Percentiles rank a stretch among this genome's conserved stretches.
These are phyloP conservation scores for Ophthalmolycus amberensis DNA, from an alignment of 2,113 vertebrate genomes.

Conservation along the genomic window DNA sequence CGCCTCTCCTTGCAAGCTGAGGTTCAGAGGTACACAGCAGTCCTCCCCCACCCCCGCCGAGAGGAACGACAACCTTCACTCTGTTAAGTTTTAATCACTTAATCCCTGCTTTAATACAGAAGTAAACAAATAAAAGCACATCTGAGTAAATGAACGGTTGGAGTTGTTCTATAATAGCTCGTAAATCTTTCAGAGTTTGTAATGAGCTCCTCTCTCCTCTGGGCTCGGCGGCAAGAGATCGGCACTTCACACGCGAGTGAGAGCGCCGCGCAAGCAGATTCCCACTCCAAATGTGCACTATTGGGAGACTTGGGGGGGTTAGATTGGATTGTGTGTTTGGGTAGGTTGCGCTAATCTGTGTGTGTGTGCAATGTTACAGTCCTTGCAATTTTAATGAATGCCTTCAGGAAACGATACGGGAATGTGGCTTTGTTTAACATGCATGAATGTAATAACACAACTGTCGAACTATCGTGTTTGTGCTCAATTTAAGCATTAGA, in stretches of 20 bases:
- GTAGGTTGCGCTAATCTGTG: constrained; percentile 67
- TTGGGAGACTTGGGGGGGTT: constrained; percentile 28
- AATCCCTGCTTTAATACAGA: constrained; percentile 72
- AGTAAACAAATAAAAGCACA: constrained; percentile 77
- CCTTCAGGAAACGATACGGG: not conserved
- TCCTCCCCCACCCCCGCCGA: constrained; percentile 32
- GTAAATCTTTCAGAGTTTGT: constrained; percentile 78
- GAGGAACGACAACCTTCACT: constrained; percentile 67
- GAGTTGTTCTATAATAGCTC: constrained; percentile 74
- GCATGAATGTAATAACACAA: not conserved
- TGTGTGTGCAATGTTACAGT: constrained; percentile 21
- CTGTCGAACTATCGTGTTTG: not conserved
- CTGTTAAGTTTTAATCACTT: constrained; percentile 78
- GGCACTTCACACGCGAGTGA: constrained; percentile 61
- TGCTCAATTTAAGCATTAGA: constrained; percentile 52
- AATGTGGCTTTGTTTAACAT: not conserved
- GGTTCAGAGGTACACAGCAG: constrained; percentile 48
- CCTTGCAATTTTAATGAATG: constrained; percentile 5
- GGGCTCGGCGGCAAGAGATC: constrained; percentile 66
- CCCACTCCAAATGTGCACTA: constrained; percentile 52
- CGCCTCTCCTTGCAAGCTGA: constrained; percentile 21
- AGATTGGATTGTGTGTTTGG: constrained; percentile 61
- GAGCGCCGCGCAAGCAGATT: constrained; percentile 43
- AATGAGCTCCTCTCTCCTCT: constrained; percentile 77
- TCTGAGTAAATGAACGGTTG: constrained; percentile 73